Conservation (phyloP, 2,113 vertebrate species). For the Callipepla squamata region DNA sequence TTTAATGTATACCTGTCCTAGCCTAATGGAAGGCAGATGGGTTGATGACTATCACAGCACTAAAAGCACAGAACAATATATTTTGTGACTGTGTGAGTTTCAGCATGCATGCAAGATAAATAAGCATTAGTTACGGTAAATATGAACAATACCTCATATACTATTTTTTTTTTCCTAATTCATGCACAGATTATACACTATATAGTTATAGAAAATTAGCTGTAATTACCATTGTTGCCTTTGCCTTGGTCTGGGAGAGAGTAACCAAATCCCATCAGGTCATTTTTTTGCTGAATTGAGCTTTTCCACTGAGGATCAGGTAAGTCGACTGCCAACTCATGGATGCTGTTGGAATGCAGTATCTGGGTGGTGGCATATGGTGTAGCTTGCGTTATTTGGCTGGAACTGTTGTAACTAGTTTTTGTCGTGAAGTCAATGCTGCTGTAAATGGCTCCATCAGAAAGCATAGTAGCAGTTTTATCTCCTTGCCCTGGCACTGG, state of each 20-base stretch:
- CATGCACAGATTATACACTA: slow-evolving; percentile 63
- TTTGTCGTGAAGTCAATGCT: slow-evolving; percentile 99
- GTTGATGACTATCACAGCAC: not conserved
- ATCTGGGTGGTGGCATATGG: slow-evolving; percentile 98
- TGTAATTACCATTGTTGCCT: slow-evolving; percentile 94
- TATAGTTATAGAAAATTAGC: slow-evolving; percentile 25
- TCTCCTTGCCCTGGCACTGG: slow-evolving; percentile 88
- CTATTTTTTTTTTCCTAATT: slow-evolving; percentile 40
- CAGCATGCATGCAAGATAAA: slow-evolving; percentile 53
- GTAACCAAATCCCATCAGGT: slow-evolving; percentile 94
- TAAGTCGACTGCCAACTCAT: slow-evolving; percentile 95
- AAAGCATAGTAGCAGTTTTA: slow-evolving; percentile 96
- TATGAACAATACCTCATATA: slow-evolving; percentile 4
- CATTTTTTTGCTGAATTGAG: slow-evolving; percentile 93
- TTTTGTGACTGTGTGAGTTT: not conserved
- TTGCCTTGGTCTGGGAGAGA: slow-evolving; percentile 96
- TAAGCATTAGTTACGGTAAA: slow-evolving; percentile 51
- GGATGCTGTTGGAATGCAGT: slow-evolving; percentile 96
- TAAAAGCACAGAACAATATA: slow-evolving; percentile 22
- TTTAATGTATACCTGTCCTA: slow-evolving; percentile 36
- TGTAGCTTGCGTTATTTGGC: slow-evolving; percentile 93
- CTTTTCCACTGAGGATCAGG: slow-evolving; percentile 97
- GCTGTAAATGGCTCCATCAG: slow-evolving; percentile 98
- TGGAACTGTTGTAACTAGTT: slow-evolving; percentile 92
- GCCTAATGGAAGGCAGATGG: slow-evolving; percentile 65